phyloP scores from a whole-genome alignment of 2,888 invertebrate genomes.

The Cantharis lateralis region DNA sequence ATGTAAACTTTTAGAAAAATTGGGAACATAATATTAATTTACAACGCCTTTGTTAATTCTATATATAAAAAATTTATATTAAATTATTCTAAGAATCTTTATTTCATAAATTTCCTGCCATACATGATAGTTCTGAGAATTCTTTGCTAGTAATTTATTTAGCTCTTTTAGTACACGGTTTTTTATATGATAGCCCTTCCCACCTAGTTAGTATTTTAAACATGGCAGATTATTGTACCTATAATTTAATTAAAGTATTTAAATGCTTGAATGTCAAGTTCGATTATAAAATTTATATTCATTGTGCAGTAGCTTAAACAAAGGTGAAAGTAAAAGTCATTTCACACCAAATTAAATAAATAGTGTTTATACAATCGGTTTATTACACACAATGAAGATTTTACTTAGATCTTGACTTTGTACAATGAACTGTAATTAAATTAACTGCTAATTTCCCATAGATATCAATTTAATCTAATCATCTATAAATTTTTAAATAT shows the following conservation, averaged over 20 bases:
- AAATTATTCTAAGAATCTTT: neutral
- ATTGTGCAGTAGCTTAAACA: slow-evolving; percentile 12
- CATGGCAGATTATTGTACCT: neutral
- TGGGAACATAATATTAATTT: no score
- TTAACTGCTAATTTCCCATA: neutral
- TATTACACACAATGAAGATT: neutral
- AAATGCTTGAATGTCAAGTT: slow-evolving; percentile 19
- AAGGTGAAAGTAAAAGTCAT: slow-evolving; percentile 23
- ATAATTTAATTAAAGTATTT: neutral
- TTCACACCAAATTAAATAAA: slow-evolving; percentile 8
- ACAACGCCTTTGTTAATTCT: neutral
- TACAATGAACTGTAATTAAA: neutral
- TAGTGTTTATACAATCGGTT: neutral
- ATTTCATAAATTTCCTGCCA: neutral
- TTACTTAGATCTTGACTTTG: neutral
- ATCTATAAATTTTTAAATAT: neutral
- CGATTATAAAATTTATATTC: slow-evolving; percentile 10
- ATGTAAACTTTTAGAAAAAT: no score
- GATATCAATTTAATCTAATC: neutral
- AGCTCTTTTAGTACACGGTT: neutral
- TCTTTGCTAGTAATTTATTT: neutral
- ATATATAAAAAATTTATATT: neutral
- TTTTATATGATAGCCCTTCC: neutral
- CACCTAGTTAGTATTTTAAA: neutral
- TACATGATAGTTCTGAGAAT: neutral